Conservation (phyloP, 2,888 invertebrate species). For the Ichneumoninae sp. region DNA sequence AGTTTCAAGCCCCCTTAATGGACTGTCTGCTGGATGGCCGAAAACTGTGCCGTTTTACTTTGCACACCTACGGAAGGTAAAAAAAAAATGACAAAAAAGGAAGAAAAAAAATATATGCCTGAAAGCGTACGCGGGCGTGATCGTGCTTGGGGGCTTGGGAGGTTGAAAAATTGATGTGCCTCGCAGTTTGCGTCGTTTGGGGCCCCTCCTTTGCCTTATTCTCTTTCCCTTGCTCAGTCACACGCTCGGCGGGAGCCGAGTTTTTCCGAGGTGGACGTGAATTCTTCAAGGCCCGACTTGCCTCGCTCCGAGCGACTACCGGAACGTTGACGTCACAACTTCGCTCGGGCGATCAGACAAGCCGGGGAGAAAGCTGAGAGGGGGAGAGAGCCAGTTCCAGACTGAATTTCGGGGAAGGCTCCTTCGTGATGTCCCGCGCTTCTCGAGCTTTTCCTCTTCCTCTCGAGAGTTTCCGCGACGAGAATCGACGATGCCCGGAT, state of each 20-base stretch:
- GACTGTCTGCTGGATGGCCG: not conserved
- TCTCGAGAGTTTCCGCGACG: not conserved
- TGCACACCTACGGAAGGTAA: not conserved
- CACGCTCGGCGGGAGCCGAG: constrained; percentile 5
- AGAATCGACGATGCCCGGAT: constrained; percentile 36
- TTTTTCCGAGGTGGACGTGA: constrained; percentile 35
- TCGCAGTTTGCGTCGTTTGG: constrained; percentile 11
- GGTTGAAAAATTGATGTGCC: constrained; percentile 48
- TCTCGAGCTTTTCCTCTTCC: constrained; percentile 38
- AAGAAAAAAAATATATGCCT: constrained; percentile 2
- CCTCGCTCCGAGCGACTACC: constrained; percentile 20
- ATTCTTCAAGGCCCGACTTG: constrained; percentile 47
- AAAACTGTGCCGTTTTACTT: constrained; percentile 4
- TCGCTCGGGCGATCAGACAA: constrained; percentile 39
- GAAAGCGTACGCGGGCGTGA: constrained; percentile 8
- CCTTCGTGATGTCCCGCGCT: constrained; percentile 33
- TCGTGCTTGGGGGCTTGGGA: constrained; percentile 8
- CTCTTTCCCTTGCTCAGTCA: constrained; percentile 19
- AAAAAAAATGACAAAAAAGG: not conserved
- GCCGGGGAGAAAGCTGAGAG: constrained; percentile 1
- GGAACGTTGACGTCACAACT: constrained; percentile 33
- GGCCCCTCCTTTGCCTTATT: constrained; percentile 9
- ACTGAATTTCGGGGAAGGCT: constrained; percentile 34
- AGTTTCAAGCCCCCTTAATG: not conserved
- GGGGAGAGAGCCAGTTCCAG: constrained; percentile 8